Conservation (phyloP, 1,140 invertebrate species). For the Drosophila melanogaster region DNA sequence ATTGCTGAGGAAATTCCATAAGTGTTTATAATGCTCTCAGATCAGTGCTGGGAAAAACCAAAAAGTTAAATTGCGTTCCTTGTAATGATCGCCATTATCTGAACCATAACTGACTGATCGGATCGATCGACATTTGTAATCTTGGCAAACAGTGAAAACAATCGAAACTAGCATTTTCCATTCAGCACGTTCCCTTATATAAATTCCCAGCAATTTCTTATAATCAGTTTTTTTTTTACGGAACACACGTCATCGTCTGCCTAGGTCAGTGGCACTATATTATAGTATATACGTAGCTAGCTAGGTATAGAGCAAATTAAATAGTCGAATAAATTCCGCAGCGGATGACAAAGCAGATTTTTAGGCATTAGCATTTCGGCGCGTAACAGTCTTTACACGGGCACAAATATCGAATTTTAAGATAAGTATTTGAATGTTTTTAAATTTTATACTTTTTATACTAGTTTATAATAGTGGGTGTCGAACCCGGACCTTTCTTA, state of each 20-base stretch:
- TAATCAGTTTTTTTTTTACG: conserved; percentile 57
- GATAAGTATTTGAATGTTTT: neutral
- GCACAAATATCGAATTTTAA: neutral
- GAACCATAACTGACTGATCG: conserved; percentile 27
- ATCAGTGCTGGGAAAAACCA: conserved; percentile 20
- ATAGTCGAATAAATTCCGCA: conserved; percentile 20
- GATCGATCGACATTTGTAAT: conserved; percentile 31
- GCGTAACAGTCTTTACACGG: conserved; percentile 22
- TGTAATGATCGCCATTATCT: conserved; percentile 29
- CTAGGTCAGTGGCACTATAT: conserved; percentile 61
- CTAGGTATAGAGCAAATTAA: conserved; percentile 3
- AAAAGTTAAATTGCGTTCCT: conserved; percentile 26
- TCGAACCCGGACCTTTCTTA: neutral
- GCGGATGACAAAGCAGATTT: conserved; percentile 56
- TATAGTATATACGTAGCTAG: conserved; percentile 2
- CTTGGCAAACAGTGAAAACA: conserved; percentile 20
- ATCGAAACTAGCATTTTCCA: conserved; percentile 32
- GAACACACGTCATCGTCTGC: conserved; percentile 57
- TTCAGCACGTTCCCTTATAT: conserved; percentile 37
- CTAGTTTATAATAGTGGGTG: neutral
- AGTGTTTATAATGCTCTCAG: neutral
- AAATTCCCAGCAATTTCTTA: conserved; percentile 21
- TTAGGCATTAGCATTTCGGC: conserved; percentile 54
- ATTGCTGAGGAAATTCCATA: conserved; percentile 5
- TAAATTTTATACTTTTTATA: neutral